These are phyloP conservation scores for Bombyx mandarina DNA, from an alignment of 1,140 invertebrate genomes.

Conservation along the genomic window DNA sequence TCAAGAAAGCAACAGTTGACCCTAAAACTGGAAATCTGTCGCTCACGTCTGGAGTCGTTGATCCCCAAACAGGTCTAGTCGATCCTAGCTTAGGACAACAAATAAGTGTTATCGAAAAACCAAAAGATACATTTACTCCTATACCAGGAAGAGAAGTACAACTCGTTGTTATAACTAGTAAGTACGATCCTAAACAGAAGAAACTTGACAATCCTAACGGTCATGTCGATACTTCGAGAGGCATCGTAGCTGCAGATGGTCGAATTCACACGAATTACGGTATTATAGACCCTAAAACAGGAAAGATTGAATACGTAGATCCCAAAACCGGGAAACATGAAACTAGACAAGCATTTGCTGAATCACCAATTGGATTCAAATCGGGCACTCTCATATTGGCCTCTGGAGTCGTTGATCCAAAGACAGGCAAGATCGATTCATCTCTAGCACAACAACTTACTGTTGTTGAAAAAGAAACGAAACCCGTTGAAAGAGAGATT, in stretches of 20 bases:
- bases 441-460: slow-evolving; percentile 70
- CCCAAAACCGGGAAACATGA: slow-evolving; percentile 69
- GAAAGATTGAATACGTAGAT: slow-evolving; percentile 68
- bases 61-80: slow-evolving; percentile 74
- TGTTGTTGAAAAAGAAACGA: slow-evolving; percentile 66
- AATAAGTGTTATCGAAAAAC: slow-evolving; percentile 64
- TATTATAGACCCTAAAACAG: slow-evolving; percentile 69
- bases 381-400: slow-evolving; percentile 66
- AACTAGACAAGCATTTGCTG: slow-evolving; percentile 64
- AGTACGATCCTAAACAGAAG: slow-evolving; percentile 72
- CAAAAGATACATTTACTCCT: slow-evolving; percentile 56
- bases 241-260: slow-evolving; percentile 65
- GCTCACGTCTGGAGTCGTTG: slow-evolving; percentile 74
- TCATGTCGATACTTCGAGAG: slow-evolving; percentile 65
- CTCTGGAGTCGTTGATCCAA: slow-evolving; percentile 70
- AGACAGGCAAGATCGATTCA: slow-evolving; percentile 70
- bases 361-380: slow-evolving; percentile 46
- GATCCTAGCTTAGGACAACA: slow-evolving; percentile 72
- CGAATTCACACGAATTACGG: slow-evolving; percentile 73
- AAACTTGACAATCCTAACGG: slow-evolving; percentile 71
- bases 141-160: slow-evolving; percentile 64
- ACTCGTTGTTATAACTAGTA: slow-evolving; percentile 71
- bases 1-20: slow-evolving; percentile 65
- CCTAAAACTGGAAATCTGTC: slow-evolving; percentile 66
- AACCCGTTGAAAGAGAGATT: slow-evolving; percentile 53